Conservation (phyloP, 2,888 invertebrate species). For the Oscheius sp. region DNA sequence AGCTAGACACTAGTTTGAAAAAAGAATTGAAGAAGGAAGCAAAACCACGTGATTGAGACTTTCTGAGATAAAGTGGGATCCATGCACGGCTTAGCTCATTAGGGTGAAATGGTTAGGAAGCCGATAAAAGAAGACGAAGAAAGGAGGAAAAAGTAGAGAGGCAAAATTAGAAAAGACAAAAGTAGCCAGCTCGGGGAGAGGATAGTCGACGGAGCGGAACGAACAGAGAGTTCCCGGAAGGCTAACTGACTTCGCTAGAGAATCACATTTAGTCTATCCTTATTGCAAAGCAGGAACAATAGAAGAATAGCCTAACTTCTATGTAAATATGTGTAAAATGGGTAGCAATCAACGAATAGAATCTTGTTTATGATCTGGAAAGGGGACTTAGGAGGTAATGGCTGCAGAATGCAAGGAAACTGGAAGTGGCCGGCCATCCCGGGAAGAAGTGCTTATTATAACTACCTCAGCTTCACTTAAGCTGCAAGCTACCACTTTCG, state of each 20-base stretch:
- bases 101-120: slow-evolving; percentile 12
- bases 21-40: not conserved
- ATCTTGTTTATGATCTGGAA: too few relatives aligned
- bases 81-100: slow-evolving; percentile 3
- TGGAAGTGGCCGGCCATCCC: too few relatives aligned
- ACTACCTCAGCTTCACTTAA: too few relatives aligned
- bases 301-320: not conserved
- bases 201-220: slow-evolving; percentile 23
- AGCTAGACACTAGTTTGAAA: not conserved
- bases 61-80: slow-evolving; percentile 8
- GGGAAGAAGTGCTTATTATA: too few relatives aligned
- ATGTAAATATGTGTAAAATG: too few relatives aligned
- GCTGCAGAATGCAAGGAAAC: too few relatives aligned
- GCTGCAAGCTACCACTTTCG: too few relatives aligned
- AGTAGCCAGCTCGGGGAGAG: not conserved
- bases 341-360: too few relatives aligned
- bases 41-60: not conserved
- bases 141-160: not conserved
- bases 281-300: not conserved
- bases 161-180: slow-evolving; percentile 1
- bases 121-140: not conserved
- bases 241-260: slow-evolving; percentile 29
- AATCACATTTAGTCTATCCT: slow-evolving; percentile 24
- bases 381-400: too few relatives aligned
- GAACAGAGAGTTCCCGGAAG: slow-evolving; percentile 23